Evolutionary conservation across 1,140 invertebrate genomes (phyloP), one percentile per base, ranked within the genome.

Genomic region (Hyles euphorbiae): DNA sequence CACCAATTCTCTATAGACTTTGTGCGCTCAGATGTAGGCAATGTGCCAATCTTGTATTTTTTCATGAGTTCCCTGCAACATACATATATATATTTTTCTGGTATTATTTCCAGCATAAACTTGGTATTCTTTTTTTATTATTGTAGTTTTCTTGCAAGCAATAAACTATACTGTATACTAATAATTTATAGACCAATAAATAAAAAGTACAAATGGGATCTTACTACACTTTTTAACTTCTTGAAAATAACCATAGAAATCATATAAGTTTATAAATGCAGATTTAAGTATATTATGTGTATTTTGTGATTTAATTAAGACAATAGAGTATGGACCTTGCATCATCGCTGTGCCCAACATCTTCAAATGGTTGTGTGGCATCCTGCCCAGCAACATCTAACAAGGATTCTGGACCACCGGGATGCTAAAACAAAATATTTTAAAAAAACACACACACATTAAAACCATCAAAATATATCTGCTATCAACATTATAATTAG

Each of bases 321-420:
- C n/a, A 11, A 5, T 48, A 10, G 12, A 10, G 46, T 48, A 11
- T 48, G 5, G 2, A 94, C 84, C 93, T 90, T 5, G 96, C 96
- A 90, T 96, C 95, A 40, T 91, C 88, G 56, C 95, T 96, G 87
- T 98, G 96, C 0, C 96, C 96, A 45, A 96, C 95, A 89, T 96
- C 95, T 78, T 95, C 93, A 89, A 97, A 97, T n/a, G 90, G 89
- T 73, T 93, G 93, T 34, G 95, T 96, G 2, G 90, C 94, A 89
- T 96, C 94, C 66, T 89, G 87, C n/a, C 95, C 95, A 36, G 92
- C 94, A 67, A 92, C 91, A 66, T 97, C 95, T 40, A 95, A 68
- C 5, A 97, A 81, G 3, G 95, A 91, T 64, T 97, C 95, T 80
- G 95, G 94, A 47, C 96, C 96, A 47, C 96, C 96, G 67, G 96